Evolutionary conservation across 2,888 invertebrate genomes (phyloP).

Genomic region (Mechanitis mazaeus): DNA sequence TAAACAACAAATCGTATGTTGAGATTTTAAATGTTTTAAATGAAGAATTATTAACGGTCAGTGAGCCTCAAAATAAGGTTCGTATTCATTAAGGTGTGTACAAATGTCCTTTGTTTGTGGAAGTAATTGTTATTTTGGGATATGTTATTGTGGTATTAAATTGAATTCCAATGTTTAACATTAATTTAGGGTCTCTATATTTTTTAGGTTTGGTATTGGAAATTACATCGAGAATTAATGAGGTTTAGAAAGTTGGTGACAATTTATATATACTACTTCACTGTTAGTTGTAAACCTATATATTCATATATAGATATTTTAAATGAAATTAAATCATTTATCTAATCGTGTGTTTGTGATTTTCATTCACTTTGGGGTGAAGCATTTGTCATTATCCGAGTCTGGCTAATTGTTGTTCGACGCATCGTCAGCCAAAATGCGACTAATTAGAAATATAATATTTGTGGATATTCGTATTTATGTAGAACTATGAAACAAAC

Average conservation of each 20-base stretch:
- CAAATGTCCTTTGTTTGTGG: slow-evolving; percentile 8
- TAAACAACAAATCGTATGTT: no score
- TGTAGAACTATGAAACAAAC: no score
- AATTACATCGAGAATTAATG: no score
- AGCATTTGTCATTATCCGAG: slow-evolving; percentile 7
- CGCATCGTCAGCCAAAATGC: background rate
- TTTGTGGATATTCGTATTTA: no score
- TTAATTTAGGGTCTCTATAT: background rate
- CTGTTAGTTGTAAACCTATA: no score
- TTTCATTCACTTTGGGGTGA: background rate
- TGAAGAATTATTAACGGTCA: slow-evolving; percentile 14
- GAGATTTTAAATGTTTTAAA: background rate
- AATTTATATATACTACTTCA: no score
- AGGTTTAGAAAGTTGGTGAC: no score
- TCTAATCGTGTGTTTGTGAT: no score
- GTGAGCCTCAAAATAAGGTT: slow-evolving; percentile 21
- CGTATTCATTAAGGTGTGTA: slow-evolving; percentile 19
- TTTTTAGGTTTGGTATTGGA: background rate
- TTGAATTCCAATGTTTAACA: slow-evolving; percentile 1
- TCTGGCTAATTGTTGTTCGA: slow-evolving; percentile 9
- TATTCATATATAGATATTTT: no score
- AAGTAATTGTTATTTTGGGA: slow-evolving; percentile 9
- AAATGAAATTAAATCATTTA: no score
- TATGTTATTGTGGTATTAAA: slow-evolving; percentile 4
- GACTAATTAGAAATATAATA: background rate